phyloP scores from a whole-genome alignment of 2,888 invertebrate genomes.

The Agapostemon virescens region DNA sequence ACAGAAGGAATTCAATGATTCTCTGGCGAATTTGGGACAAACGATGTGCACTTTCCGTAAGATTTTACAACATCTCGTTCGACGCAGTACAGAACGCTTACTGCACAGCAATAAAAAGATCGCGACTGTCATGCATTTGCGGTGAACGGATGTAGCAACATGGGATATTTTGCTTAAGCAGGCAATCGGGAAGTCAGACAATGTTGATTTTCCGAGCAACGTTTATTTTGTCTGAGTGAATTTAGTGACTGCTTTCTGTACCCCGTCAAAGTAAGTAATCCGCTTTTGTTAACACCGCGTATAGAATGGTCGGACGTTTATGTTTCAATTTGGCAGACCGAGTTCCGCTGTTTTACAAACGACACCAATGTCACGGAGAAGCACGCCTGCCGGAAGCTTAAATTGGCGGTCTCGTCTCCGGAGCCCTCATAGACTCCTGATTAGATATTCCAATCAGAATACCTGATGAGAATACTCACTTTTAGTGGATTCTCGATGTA shows the following conservation, averaged over 20 bases:
- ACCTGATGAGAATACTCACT: slow-evolving; percentile 63
- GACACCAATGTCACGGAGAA: slow-evolving; percentile 31
- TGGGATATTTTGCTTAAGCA: neutral
- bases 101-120: neutral
- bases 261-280: slow-evolving; percentile 5
- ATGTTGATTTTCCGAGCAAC: slow-evolving; percentile 9
- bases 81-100: neutral
- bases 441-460: slow-evolving; percentile 66
- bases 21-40: neutral
- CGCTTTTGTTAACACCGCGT: slow-evolving; percentile 2
- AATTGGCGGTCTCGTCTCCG: slow-evolving; percentile 54
- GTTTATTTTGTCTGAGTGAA: neutral
- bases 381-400: slow-evolving; percentile 45
- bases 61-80: neutral
- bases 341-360: slow-evolving; percentile 8
- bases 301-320: slow-evolving; percentile 15
- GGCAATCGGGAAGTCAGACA: neutral
- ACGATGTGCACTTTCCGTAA: neutral
- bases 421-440: slow-evolving; percentile 56
- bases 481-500: slow-evolving; percentile 52
- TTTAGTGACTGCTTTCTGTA: neutral
- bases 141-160: neutral
- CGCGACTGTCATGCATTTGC: neutral
- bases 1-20: neutral
- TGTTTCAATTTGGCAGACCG: slow-evolving; percentile 32